These are phyloP conservation scores for Linnaemya tessellans DNA, from an alignment of 2,888 invertebrate species.

Conservation along the genomic window DNA sequence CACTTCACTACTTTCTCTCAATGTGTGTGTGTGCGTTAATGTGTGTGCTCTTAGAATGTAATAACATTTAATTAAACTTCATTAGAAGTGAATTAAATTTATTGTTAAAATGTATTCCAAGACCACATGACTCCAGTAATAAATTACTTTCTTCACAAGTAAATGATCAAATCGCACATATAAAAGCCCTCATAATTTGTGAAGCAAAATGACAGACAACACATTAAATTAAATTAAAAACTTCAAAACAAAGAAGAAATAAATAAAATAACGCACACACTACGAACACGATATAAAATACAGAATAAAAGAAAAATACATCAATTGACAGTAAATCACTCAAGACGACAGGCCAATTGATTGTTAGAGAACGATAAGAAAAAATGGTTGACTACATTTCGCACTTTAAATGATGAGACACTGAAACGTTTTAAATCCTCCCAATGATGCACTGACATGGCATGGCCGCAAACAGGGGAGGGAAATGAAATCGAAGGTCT, in stretches of 20 bases:
- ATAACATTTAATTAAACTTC: conserved; percentile 49
- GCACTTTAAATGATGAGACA: conserved; percentile 74
- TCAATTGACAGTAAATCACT: conserved; percentile 82
- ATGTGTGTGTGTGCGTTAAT: no score
- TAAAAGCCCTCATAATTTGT: conserved; percentile 65
- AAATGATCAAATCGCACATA: not conserved
- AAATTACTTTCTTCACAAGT: conserved; percentile 33
- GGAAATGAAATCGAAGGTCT: conserved; percentile 49
- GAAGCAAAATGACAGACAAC: conserved; percentile 46
- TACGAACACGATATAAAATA: not conserved
- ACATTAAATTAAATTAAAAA: conserved; percentile 66
- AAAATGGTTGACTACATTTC: conserved; percentile 78
- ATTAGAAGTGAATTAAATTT: conserved; percentile 54
- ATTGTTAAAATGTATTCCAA: conserved; percentile 14
- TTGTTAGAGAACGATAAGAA: conserved; percentile 80
- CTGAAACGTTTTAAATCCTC: conserved; percentile 48
- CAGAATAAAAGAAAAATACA: conserved; percentile 27
- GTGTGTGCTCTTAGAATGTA: not conserved
- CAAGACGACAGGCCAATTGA: conserved; percentile 80
- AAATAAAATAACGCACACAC: not conserved
- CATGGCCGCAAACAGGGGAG: not conserved
- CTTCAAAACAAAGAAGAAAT: not conserved
- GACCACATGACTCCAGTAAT: conserved; percentile 14
- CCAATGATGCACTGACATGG: not conserved
- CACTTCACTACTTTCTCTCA: not conserved